phyloP scores from a whole-genome alignment of 2,888 invertebrate species.

The Xestia c-nigrum region DNA sequence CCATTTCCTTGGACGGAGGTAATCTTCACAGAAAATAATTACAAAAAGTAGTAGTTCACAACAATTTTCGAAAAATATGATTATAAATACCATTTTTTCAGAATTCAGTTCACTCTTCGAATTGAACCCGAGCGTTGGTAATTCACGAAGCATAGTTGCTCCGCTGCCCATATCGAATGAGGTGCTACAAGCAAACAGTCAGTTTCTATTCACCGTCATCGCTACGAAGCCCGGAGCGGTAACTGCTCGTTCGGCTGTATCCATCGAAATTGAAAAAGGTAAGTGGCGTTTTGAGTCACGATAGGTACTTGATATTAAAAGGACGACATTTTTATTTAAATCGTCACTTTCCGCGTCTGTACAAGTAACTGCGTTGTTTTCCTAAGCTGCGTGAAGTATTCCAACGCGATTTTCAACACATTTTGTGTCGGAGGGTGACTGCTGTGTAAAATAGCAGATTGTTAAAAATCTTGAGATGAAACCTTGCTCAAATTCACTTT shows the following conservation, averaged over 20 bases:
- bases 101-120: no score
- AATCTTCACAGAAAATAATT: constrained; percentile 6
- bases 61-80: no score
- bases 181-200: constrained; percentile 65
- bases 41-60: not conserved
- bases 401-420: no score
- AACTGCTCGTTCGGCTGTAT: constrained; percentile 36
- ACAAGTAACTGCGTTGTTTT: not conserved
- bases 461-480: fast-evolving
- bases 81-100: no score
- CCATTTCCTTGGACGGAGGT: constrained; percentile 76
- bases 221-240: constrained; percentile 65
- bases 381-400: not conserved
- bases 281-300: no score
- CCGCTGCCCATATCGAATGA: constrained; percentile 58
- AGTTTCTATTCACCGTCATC: constrained; percentile 68
- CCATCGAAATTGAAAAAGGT: no score
- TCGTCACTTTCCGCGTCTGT: no score
- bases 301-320: no score
- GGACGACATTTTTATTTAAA: not conserved
- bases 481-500: not conserved
- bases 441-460: not conserved
- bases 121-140: no score
- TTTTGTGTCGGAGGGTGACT: not conserved
- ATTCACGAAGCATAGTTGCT: constrained; percentile 44